These are phyloP conservation scores for Chrysopilus asiliformis DNA, from an alignment of 2,888 invertebrate species.

Conservation along the genomic window DNA sequence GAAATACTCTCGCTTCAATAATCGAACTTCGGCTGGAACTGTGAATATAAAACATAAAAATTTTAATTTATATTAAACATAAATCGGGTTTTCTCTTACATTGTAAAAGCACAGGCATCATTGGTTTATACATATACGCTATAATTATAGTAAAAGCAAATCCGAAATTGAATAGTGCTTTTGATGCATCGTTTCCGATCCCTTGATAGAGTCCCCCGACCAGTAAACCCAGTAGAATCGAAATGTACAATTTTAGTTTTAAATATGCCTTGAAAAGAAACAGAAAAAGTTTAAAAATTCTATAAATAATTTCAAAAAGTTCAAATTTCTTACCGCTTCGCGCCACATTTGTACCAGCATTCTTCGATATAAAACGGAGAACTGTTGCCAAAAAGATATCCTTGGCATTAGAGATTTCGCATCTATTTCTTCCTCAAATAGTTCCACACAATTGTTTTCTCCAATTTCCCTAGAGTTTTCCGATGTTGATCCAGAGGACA, in stretches of 20 bases:
- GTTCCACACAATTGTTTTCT: conserved; percentile 18
- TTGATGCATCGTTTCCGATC: conserved; percentile 69
- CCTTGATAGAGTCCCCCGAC: conserved; percentile 56
- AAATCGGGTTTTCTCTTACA: conserved; percentile 44
- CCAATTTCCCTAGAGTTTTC: conserved; percentile 1
- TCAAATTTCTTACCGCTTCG: conserved; percentile 44
- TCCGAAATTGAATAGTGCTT: conserved; percentile 71
- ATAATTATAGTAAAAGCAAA: conserved; percentile 70
- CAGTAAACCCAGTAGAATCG: conserved; percentile 52
- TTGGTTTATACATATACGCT: conserved; percentile 65
- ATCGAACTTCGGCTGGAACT: conserved; percentile 68
- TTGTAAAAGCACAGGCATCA: conserved; percentile 66
- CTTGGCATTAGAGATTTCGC: conserved; percentile 42
- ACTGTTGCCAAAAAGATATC: conserved; percentile 52
- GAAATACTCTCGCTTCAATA: conserved; percentile 69
- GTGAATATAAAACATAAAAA: conserved; percentile 12
- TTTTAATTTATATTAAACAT: neutral
- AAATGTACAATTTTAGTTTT: conserved; percentile 52
- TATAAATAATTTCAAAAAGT: neutral
- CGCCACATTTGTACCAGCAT: conserved; percentile 64
- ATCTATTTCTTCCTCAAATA: conserved; percentile 34
- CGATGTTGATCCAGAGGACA: neutral
- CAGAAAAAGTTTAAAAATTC: neutral
- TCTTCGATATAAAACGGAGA: conserved; percentile 47
- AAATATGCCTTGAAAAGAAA: conserved; percentile 47